Evolutionary conservation across 2,113 vertebrate species (phyloP).

Genomic region (Gnathonemus longibarbis): DNA sequence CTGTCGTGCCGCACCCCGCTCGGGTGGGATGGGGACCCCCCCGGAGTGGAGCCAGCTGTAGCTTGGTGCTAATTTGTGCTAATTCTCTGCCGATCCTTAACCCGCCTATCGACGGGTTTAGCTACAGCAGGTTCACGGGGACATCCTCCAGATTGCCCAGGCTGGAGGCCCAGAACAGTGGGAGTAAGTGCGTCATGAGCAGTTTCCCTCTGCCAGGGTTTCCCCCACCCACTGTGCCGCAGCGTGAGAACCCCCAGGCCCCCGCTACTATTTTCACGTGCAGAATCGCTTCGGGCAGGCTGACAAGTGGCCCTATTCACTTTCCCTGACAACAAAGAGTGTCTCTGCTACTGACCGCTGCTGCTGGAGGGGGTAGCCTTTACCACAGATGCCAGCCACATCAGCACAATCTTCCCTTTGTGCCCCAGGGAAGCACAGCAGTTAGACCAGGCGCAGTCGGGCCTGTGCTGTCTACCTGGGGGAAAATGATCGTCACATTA

Average conservation of each 20-base stretch:
- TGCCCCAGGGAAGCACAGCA: background rate
- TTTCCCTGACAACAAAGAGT: background rate
- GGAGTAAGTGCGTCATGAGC: constrained; percentile 28
- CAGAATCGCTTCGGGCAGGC: background rate
- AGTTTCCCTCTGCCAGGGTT: constrained; percentile 16
- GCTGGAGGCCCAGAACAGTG: background rate
- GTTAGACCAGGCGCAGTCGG: background rate
- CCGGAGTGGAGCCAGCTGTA: background rate
- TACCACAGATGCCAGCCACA: background rate
- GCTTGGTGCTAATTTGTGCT: background rate
- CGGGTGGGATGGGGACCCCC: background rate
- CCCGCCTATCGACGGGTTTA: constrained; percentile 20
- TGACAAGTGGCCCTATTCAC: background rate
- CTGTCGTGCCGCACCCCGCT: background rate
- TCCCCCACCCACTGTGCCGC: constrained; percentile 9
- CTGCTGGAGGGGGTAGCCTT: background rate
- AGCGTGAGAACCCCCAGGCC: background rate
- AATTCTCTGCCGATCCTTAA: constrained; percentile 1
- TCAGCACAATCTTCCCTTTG: background rate
- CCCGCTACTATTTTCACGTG: background rate
- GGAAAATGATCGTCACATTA: background rate
- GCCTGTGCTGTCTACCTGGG: background rate
- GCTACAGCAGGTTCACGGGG: constrained; percentile 26
- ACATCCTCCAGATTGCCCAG: constrained; percentile 27
- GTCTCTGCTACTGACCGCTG: background rate